These are phyloP conservation scores for Myrmophylax atrothorax DNA, from an alignment of 2,113 vertebrate genomes.

Conservation along the genomic window DNA sequence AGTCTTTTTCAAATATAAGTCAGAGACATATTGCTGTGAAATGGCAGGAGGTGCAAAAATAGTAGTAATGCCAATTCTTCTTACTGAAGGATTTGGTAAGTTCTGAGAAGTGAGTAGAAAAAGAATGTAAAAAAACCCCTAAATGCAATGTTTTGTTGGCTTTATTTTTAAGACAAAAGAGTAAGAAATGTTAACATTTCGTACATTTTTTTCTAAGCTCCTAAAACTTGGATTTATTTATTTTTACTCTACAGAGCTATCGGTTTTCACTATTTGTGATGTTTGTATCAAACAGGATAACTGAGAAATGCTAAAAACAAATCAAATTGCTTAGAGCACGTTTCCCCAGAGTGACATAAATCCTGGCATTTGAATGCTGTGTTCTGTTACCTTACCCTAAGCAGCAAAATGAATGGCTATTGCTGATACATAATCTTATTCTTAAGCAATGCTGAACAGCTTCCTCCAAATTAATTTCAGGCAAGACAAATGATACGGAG, in stretches of 20 bases:
- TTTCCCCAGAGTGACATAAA: conserved; percentile 39
- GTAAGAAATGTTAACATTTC: background rate
- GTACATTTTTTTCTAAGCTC: background rate
- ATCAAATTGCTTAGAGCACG: background rate
- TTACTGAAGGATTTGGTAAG: background rate
- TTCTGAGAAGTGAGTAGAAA: background rate
- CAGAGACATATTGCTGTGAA: background rate
- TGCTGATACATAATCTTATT: background rate
- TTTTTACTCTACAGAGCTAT: background rate
- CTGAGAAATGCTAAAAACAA: background rate
- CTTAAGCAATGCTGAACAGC: background rate
- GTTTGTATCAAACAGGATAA: background rate
- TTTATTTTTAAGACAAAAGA: background rate
- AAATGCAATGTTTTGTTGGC: background rate
- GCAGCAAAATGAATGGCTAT: background rate
- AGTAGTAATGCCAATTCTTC: background rate
- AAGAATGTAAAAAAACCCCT: background rate
- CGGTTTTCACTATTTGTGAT: background rate
- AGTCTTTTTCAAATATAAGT: background rate
- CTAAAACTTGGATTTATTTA: background rate
- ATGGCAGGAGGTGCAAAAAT: background rate
- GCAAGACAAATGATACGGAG: conserved; percentile 32
- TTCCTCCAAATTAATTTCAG: conserved; percentile 57
- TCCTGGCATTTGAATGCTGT: background rate
- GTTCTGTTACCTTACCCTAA: background rate